Conservation (phyloP, 2,888 invertebrate genomes). For the Epinotia demarniana region DNA sequence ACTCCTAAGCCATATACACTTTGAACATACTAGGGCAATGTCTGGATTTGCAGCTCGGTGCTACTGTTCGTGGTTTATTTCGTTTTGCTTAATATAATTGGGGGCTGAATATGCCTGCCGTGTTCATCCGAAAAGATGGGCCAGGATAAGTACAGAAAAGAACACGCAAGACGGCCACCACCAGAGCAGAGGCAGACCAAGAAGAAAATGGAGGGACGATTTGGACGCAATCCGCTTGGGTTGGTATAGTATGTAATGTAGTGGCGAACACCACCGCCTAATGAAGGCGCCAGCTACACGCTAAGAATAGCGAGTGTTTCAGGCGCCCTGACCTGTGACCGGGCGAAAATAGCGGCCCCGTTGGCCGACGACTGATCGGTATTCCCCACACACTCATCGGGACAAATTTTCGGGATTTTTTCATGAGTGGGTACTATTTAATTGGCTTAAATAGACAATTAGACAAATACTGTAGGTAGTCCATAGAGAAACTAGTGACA, state of each 20-base stretch:
- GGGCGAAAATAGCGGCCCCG: constrained; percentile 18
- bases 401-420: not conserved
- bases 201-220: too few species aligned
- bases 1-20: not conserved
- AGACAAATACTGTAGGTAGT: not conserved
- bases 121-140: too few species aligned
- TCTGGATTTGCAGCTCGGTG: not conserved
- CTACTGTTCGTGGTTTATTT: not conserved
- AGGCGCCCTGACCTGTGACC: constrained; percentile 23
- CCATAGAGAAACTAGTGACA: not conserved
- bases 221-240: too few species aligned
- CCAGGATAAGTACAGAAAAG: too few species aligned
- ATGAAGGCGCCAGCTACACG: not conserved
- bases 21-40: not conserved
- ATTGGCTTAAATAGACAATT: not conserved
- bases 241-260: too few species aligned
- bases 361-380: not conserved
- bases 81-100: not conserved
- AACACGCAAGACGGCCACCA: too few species aligned
- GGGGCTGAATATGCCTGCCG: too few species aligned
- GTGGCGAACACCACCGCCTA: not conserved
- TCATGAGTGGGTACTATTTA: not conserved
- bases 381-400: not conserved
- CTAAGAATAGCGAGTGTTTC: not conserved
- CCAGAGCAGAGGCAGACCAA: too few species aligned